These are phyloP conservation scores for Neoaliturus tenellus DNA, from an alignment of 2,888 invertebrate genomes.

Conservation along the genomic window DNA sequence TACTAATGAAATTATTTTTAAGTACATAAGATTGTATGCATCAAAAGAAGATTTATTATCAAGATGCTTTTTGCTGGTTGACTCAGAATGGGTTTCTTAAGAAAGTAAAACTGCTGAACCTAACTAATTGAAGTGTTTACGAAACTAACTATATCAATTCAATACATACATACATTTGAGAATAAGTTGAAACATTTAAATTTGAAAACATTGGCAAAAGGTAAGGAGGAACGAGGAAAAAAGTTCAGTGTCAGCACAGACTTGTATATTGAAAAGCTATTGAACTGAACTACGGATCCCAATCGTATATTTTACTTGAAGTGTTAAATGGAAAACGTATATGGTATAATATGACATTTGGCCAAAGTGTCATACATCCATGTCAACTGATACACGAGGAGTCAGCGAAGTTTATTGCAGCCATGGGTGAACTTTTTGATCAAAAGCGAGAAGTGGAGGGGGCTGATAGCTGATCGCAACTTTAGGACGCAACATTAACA, in stretches of 20 bases:
- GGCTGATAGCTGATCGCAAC: background rate
- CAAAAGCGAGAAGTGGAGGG: slow-evolving; percentile 40
- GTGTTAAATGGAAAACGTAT: background rate
- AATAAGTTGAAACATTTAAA: too few species aligned
- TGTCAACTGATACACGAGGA: slow-evolving; percentile 28
- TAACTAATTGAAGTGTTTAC: too few species aligned
- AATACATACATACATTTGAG: too few species aligned
- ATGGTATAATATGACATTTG: background rate
- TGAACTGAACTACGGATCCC: background rate
- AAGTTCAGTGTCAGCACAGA: background rate
- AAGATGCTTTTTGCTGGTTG: too few species aligned
- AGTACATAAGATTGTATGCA: too few species aligned
- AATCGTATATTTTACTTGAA: background rate
- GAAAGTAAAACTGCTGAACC: too few species aligned
- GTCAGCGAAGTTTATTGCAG: slow-evolving; percentile 30
- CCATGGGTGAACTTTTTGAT: slow-evolving; percentile 44
- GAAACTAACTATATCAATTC: too few species aligned
- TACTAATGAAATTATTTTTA: too few species aligned
- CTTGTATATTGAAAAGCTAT: background rate
- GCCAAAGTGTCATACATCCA: background rate
- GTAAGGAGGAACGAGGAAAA: background rate
- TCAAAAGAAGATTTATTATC: too few species aligned
- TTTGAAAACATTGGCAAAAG: background rate
- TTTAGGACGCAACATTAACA: slow-evolving; percentile 11
- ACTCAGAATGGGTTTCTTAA: too few species aligned